These are phyloP conservation scores for Capromys pilorides DNA, from an alignment of 2,797 vertebrate species.

Conservation along the genomic window DNA sequence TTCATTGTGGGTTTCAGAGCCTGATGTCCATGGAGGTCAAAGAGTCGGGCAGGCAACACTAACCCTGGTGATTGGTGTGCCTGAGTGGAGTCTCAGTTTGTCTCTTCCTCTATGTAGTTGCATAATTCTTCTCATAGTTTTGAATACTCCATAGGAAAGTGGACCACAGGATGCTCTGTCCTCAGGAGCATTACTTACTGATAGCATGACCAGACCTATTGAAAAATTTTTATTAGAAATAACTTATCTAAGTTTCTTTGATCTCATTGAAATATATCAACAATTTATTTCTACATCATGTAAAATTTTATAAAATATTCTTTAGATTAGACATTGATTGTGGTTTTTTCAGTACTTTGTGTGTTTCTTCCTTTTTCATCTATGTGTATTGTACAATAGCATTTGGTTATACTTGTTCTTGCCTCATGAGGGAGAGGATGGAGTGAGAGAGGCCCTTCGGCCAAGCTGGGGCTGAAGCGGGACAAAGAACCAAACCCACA, in stretches of 20 bases:
- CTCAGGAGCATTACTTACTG: not conserved
- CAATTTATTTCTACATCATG: not conserved
- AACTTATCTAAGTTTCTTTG: not conserved
- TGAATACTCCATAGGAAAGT: not conserved
- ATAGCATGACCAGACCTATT: not conserved
- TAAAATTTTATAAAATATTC: not conserved
- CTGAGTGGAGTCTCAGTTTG: not conserved
- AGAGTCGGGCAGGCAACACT: not conserved
- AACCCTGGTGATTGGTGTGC: not conserved
- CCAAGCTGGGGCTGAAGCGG: not conserved
- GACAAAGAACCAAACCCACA: no score
- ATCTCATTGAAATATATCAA: not conserved
- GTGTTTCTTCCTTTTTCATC: not conserved
- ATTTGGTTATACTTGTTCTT: not conserved
- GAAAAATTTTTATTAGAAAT: constrained; percentile 45
- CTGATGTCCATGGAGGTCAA: not conserved
- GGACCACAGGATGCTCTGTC: not conserved
- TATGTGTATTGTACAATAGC: not conserved
- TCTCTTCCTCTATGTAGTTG: not conserved
- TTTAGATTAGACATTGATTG: not conserved
- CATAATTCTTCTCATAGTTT: constrained; percentile 8
- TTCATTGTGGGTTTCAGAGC: not conserved
- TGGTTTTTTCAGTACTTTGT: not conserved
- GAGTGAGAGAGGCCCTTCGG: not conserved
- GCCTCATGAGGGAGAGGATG: not conserved